Percentiles rank a stretch among this genome's conserved stretches.
Conservation (phyloP, 1,140 invertebrate species). For the Mylabris phalerata region DNA sequence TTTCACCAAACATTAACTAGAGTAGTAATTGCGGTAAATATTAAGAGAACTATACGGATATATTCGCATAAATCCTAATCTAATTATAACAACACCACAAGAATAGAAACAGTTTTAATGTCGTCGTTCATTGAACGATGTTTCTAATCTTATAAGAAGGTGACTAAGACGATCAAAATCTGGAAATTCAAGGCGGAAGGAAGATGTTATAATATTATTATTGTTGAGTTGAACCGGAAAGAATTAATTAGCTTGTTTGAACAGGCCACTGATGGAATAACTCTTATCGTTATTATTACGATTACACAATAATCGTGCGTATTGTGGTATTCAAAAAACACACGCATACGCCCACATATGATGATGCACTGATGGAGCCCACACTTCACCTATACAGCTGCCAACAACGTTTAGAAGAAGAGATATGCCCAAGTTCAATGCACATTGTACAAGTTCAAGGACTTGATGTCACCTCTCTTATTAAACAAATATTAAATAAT, state of each 20-base stretch:
- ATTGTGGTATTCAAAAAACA: neutral
- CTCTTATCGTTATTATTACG: no score
- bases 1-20: no score
- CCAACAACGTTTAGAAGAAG: constrained; percentile 7
- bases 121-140: no score
- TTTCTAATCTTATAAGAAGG: no score
- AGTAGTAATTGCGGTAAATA: no score
- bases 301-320: no score
- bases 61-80: no score
- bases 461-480: constrained; percentile 2
- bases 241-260: constrained; percentile 2
- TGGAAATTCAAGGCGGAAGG: neutral
- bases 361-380: constrained; percentile 7
- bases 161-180: no score
- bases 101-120: no score
- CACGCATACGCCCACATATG: constrained; percentile 13
- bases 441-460: constrained; percentile 19
- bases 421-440: constrained; percentile 12
- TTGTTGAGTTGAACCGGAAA: constrained; percentile 3
- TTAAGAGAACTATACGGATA: no score
- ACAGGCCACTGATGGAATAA: no score
- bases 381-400: constrained; percentile 16
- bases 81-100: no score
- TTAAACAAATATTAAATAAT: neutral
- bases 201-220: neutral